Evolutionary conservation across 2,113 vertebrate genomes (phyloP), one percentile per base, ranked within the genome.

Genomic region (Oceanites oceanicus): DNA sequence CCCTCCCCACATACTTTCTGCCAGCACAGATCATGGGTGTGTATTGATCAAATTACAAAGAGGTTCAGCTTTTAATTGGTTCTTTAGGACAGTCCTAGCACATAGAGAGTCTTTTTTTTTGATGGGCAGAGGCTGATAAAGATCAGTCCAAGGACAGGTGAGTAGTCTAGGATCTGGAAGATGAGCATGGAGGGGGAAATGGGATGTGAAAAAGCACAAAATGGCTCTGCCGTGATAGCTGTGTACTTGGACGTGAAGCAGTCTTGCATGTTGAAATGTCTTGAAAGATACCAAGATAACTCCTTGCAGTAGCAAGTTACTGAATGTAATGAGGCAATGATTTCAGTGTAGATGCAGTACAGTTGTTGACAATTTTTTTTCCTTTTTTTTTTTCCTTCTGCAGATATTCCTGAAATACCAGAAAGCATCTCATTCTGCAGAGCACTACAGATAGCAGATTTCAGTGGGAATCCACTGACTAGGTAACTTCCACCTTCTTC

Each of bases 401-500:
- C 98, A 99, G 99, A 99, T 98, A 99, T 99, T 97, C 98, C 99
- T 94, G 99, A 99, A 98, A 99, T 99, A 97, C 99, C 99, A 96
- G 99, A 99, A 96, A 99, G 98, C 98, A 99, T 99, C 98, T 99
- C 99, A 49, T 98, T 99, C 97, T 99, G 99, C 98, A 99, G 99
- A 99, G 98, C 98, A 77, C 99, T 99, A 85, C 99, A 99, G 98
- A 97, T 99, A 92, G 99, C 99, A 96, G 99, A 99, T 98, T 99
- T 99, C 98, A 99, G 99, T 95, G 99, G 99, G 95, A 99, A 99
- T 97, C 99, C 99, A 89, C 97, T 99, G 97, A 99, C 98, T 94
- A 99, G 99, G 99, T 99, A 98, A 97, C 19, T 94, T 92, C 38
- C 18, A 83, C 34, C 36, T 65, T 93, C 45, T 94, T 85, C 66